These are phyloP conservation scores for Psephotus haematonotus DNA, from an alignment of 2,113 vertebrate species.

Conservation along the genomic window DNA sequence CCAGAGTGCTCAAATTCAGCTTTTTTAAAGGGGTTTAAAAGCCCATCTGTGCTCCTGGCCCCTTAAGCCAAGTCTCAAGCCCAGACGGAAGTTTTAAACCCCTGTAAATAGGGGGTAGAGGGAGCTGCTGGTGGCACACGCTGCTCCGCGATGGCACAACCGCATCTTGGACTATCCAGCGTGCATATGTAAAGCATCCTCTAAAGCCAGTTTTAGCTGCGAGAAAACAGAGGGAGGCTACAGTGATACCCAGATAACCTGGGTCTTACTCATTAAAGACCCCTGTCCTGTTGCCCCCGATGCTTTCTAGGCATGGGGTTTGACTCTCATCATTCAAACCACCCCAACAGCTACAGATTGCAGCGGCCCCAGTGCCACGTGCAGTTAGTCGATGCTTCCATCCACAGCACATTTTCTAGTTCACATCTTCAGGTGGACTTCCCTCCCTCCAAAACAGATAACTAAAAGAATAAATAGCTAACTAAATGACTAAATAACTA, in stretches of 20 bases:
- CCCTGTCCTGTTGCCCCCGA: neutral
- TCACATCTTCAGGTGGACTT: neutral
- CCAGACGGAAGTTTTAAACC: neutral
- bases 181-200: neutral
- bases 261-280: neutral
- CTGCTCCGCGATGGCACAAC: neutral
- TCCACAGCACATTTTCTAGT: neutral
- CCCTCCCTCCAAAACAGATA: neutral
- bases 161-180: neutral
- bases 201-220: neutral
- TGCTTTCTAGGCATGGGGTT: neutral
- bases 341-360: neutral
- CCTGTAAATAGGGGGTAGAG: neutral
- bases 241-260: neutral
- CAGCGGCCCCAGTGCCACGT: neutral
- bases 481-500: neutral
- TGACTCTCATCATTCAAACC: neutral
- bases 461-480: neutral
- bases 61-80: conserved; percentile 11
- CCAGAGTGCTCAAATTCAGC: neutral
- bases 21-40: neutral
- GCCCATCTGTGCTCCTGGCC: conserved; percentile 1
- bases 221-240: neutral
- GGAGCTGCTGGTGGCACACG: conserved; percentile 5
- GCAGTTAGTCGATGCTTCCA: neutral